These are phyloP conservation scores for Diachasmimorpha longicaudata DNA, from an alignment of 1,140 invertebrate genomes.

Conservation along the genomic window DNA sequence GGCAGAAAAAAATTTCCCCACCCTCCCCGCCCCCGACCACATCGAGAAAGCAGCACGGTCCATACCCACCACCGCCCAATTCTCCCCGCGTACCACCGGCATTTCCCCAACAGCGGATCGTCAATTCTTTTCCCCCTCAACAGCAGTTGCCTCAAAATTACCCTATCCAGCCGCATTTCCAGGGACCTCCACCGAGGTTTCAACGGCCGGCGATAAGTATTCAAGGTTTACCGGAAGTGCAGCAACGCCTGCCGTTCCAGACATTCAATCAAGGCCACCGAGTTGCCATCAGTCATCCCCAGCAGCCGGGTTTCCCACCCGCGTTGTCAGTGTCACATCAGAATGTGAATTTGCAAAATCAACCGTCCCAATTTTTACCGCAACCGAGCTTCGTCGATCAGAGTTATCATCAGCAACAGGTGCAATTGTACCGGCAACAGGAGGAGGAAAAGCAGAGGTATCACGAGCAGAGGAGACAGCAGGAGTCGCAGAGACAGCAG, in stretches of 20 bases:
- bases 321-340: slow-evolving; percentile 47
- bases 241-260: slow-evolving; percentile 48
- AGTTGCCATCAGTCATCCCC: slow-evolving; percentile 47
- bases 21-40: slow-evolving; percentile 39
- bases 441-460: slow-evolving; percentile 51
- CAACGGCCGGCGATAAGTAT: slow-evolving; percentile 53
- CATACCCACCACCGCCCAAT: slow-evolving; percentile 54
- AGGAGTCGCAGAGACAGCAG: slow-evolving; percentile 45
- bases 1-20: slow-evolving; percentile 46
- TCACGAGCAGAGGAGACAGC: slow-evolving; percentile 45
- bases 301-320: slow-evolving; percentile 45
- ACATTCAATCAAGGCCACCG: slow-evolving; percentile 42
- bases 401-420: slow-evolving; percentile 23
- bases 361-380: slow-evolving; percentile 18
- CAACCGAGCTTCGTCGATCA: slow-evolving; percentile 14
- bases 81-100: slow-evolving; percentile 53
- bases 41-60: slow-evolving; percentile 55
- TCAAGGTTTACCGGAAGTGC: slow-evolving; percentile 54
- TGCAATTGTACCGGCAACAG: slow-evolving; percentile 38
- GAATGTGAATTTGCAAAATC: slow-evolving; percentile 45
- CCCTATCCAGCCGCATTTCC: slow-evolving; percentile 46
- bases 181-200: slow-evolving; percentile 29
- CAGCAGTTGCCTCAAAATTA: slow-evolving; percentile 46
- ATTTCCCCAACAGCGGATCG: slow-evolving; percentile 62
- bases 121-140: slow-evolving; percentile 54